Evolutionary conservation across 2,888 invertebrate species (phyloP).

Genomic region (Agrotis segetum): DNA sequence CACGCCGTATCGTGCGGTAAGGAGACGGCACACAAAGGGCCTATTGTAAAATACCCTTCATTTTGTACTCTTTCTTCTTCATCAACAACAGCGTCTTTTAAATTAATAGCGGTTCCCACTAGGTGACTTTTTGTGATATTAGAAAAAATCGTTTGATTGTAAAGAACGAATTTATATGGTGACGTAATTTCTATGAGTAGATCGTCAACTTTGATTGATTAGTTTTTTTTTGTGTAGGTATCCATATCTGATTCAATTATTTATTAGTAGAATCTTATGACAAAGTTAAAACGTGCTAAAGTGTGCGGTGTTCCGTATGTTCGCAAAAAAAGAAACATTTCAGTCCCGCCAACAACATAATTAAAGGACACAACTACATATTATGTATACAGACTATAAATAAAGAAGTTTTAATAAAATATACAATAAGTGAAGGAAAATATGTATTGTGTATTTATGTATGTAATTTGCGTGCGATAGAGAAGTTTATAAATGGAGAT

Average conservation of each 20-base stretch:
- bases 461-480: too few relatives aligned
- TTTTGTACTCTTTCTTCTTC: slow-evolving; percentile 69
- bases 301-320: slow-evolving; percentile 14
- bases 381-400: too few relatives aligned
- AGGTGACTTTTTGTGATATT: slow-evolving; percentile 69
- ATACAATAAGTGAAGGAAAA: too few relatives aligned
- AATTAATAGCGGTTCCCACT: slow-evolving; percentile 76
- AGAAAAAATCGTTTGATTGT: slow-evolving; percentile 56
- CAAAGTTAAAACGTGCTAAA: background rate
- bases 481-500: too few relatives aligned
- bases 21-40: slow-evolving; percentile 70
- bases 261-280: slow-evolving; percentile 1
- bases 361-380: too few relatives aligned
- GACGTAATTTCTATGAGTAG: slow-evolving; percentile 51
- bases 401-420: too few relatives aligned
- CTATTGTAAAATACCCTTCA: slow-evolving; percentile 71
- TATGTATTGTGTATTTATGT: too few relatives aligned
- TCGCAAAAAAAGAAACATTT: background rate
- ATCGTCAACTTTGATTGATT: slow-evolving; percentile 38
- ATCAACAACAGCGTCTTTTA: slow-evolving; percentile 50
- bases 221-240: slow-evolving; percentile 29
- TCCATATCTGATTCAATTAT: slow-evolving; percentile 18
- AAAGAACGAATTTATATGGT: slow-evolving; percentile 57
- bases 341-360: too few relatives aligned
- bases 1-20: slow-evolving; percentile 64